Base-by-base conservation (phyloP, 2,797 vertebrate genomes). In the Pangasius djambal region DNA sequence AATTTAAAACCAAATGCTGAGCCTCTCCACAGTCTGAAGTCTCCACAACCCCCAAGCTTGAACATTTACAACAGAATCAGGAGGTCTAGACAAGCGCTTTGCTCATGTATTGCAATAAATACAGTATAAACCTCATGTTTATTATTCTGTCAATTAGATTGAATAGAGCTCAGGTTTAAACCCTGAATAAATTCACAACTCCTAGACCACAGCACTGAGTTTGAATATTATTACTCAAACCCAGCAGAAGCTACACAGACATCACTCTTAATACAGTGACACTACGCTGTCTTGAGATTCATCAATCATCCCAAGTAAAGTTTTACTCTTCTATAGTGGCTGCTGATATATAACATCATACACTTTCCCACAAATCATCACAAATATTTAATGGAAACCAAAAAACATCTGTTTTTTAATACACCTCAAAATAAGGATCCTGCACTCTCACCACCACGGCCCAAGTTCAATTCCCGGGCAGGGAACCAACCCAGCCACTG, bases 111-210 rank as follows among this genome's bases (percentile, higher is more conserved):
- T 75, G 85, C 52, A 75, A 61, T 86, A 75, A 75, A 75, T 59
- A 75, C 52, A 86, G 52, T 57, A 74, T 72, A 70, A 57, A 44
- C 50, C 34, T 40, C 34, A 31, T 61, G 85, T 86, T 86, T 86
- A 86, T 75, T 75, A 74, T 75, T 57, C 52, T 75, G 52, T 61
- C 85, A 86, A 37, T 74, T 61, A 44, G 31, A 75, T 4, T 74
- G 25, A 75, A 59, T 7, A 59, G 34, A 59, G 85, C 52, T 40
- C 85, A 74, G 2, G 70, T 75, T 16, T 20, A 86, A 61, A 61
- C 52, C 25, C 55, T 57, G 34, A 61, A 86, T 20, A 86, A 75
- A 86, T 55, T 74, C 34, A 7, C 25, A 59, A 86, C 37, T 86
- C 31, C 31, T 28, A 57, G 9, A 57, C 10, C 69, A 40, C 50